These are phyloP conservation scores for Cydia strobilella DNA, from an alignment of 1,140 invertebrate species.

Conservation along the genomic window DNA sequence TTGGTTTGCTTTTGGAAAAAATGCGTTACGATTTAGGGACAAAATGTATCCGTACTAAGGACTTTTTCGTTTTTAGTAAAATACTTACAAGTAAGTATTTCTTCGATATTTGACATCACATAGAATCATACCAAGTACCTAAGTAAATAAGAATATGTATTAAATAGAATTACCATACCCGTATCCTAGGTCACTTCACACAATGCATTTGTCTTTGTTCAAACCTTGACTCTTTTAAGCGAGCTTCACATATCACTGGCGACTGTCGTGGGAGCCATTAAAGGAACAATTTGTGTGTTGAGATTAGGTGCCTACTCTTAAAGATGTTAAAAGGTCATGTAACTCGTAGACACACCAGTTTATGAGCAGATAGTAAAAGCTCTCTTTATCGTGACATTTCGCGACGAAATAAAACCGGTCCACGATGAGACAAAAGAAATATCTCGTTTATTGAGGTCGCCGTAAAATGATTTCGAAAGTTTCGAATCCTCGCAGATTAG, in stretches of 20 bases:
- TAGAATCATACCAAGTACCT: too few species aligned
- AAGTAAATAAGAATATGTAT: neutral
- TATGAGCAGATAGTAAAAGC: slow-evolving; percentile 55
- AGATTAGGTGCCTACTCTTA: slow-evolving; percentile 39
- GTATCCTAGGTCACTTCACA: slow-evolving; percentile 7
- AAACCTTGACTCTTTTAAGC: neutral
- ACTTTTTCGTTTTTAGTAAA: too few species aligned
- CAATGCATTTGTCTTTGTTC: neutral
- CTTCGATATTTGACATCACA: too few species aligned
- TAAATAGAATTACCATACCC: slow-evolving; percentile 5
- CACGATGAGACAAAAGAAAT: slow-evolving; percentile 48
- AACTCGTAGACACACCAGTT: slow-evolving; percentile 55
- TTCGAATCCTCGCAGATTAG: slow-evolving; percentile 32
- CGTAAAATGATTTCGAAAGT: slow-evolving; percentile 60
- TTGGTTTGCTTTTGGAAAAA: neutral
- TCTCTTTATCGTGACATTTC: slow-evolving; percentile 53
- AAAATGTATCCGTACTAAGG: neutral
- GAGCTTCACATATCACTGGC: slow-evolving; percentile 1
- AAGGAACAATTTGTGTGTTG: slow-evolving; percentile 23
- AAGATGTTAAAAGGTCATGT: slow-evolving; percentile 61
- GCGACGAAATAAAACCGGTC: slow-evolving; percentile 57
- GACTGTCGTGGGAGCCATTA: neutral
- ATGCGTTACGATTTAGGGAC: neutral
- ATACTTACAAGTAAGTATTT: too few species aligned
- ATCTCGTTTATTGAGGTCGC: slow-evolving; percentile 52